Evolutionary conservation across 1,140 invertebrate genomes (phyloP).

Genomic region (Trichonephila inaurata): DNA sequence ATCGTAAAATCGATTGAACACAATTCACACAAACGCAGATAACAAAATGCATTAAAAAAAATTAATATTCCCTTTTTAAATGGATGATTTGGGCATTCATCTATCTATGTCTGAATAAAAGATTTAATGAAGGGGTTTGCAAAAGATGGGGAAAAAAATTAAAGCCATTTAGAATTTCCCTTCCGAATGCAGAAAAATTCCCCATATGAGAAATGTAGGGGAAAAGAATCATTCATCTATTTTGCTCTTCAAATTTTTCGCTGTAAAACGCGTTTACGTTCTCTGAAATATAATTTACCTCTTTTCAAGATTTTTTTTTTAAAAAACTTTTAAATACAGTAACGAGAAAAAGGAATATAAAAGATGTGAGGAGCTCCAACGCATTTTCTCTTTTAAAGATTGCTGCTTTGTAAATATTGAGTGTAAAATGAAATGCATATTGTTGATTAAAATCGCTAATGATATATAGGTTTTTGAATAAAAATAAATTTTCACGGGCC

Average conservation of each 20-base stretch:
- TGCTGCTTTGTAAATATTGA: too few species aligned
- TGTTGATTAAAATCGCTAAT: too few species aligned
- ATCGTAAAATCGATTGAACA: background rate
- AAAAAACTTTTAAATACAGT: background rate
- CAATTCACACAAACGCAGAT: background rate
- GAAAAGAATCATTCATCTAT: background rate
- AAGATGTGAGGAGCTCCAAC: background rate
- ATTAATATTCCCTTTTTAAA: background rate
- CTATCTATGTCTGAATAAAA: background rate
- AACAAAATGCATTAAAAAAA: background rate
- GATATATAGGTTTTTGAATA: too few species aligned
- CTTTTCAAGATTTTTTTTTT: background rate
- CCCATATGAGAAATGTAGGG: background rate
- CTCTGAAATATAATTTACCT: background rate
- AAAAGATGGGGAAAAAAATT: background rate
- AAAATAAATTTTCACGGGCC: too few species aligned
- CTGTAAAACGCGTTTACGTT: background rate
- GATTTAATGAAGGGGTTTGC: background rate
- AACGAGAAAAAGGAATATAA: background rate
- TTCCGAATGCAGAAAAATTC: background rate
- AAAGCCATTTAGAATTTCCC: background rate
- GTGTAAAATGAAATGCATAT: too few species aligned
- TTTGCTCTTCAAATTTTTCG: background rate
- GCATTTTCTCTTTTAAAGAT: background rate
- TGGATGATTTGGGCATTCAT: background rate